Evolutionary conservation across 2,113 vertebrate genomes (phyloP), one percentile per base, ranked within the genome.

Genomic region (Artemisiospiza belli): DNA sequence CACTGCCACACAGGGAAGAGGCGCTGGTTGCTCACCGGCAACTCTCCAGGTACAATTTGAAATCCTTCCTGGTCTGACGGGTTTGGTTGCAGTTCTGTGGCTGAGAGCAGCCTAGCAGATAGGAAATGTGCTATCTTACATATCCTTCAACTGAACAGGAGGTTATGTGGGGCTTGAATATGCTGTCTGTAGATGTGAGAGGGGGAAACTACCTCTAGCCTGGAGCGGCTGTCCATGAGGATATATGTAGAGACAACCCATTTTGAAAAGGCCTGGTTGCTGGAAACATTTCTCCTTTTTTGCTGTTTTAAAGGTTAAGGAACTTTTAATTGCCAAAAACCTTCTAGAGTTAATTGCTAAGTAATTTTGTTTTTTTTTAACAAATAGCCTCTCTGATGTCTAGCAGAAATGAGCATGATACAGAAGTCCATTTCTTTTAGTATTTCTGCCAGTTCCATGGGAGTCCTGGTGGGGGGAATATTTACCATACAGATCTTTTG

Each of bases 91-190:
- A 57, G 63, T 77, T 86, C 61, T 70, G 79, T 86, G 57, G 76
- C 75, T 92, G 79, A 77, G 64, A 86, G 72, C 88, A 96, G 25
- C 55, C 16, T 70, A 66, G 63, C 18, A 5, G 63, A 88, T 66
- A 70, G 55, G 83, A 96, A 93, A 90, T 89, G 55, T 94, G 88
- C 86, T 94, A 70, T 66, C 75, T 92, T 92, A 67, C 25, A 86
- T 95, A 92, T 89, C 80, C 86, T 81, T 95, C 90, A 94, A 67
- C 39, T 46, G 72, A 94, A 46, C 75, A 27, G 70, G 62, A 76
- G 75, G 41, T 46, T 46, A 35, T 68, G 46, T 77, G 55, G 72
- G 63, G 57, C 59, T 78, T 43, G 51, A 35, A 2, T 25, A 4
- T 58, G 25, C 75, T 94, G 41, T 58, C 70, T 69, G 58, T 54